Evolutionary conservation across 2,113 vertebrate genomes (phyloP), one percentile per base, ranked within the genome.

Genomic region (Emydura subglobosa): DNA sequence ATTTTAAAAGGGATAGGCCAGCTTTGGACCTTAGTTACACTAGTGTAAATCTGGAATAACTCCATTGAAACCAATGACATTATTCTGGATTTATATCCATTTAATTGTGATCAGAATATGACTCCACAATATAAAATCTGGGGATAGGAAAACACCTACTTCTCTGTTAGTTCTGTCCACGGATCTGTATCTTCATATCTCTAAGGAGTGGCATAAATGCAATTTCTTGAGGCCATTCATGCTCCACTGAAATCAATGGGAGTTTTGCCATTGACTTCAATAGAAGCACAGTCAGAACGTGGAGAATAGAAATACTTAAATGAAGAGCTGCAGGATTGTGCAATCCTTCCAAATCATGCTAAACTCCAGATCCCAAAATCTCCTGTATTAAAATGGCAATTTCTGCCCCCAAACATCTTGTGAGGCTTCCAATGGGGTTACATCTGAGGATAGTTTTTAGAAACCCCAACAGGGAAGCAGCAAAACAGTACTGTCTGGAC

Each of bases 1-100:
- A 17, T 92, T 95, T 97, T 87, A 76, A 87, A 80, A 91, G 92
- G 39, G 27, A 88, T 50, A 87, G 49, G 39, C 42, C 22, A 44
- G 42, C 25, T 44, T 76, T 25, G 39, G 19, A 72, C 34, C 68
- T 42, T 72, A 22, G n/a, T 39, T 72, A n/a, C 65, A 24, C 34
- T n/a, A 42, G 9, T 39, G 17, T 39, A 72, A 39, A 42, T 72
- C n/a, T 21, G n/a, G n/a, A 39, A 72, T 72, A 72, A 72, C 19
- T 72, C 68, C 10, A 42, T 22, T n/a, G 68, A 72, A 39, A 8
- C n/a, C 68, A 72, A 42, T 19, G 19, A 39, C 21, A 72, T 39
- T 39, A 72, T 72, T 72, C 68, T 39, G 68, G n/a, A 72, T 72
- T 72, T 39, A 72, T 39, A 39, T n/a, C 68, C 68, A 72, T 72